A percentile compares a stretch with the other conserved stretches of the same genome.
Conservation (phyloP, 92 coral and sea anemone species). For the Porites lobata region DNA sequence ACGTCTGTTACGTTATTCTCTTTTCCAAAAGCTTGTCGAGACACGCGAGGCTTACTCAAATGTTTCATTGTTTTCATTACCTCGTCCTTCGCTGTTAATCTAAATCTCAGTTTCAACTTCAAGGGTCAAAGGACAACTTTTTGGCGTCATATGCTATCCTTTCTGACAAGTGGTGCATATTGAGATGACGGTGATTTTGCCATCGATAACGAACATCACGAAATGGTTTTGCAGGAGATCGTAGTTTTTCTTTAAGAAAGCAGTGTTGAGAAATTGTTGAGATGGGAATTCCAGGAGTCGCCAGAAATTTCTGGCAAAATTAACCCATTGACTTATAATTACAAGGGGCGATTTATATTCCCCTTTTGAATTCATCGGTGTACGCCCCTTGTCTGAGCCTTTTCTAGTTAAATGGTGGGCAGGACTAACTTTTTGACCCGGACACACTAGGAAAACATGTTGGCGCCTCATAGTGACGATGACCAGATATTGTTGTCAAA, state of each 20-base stretch:
- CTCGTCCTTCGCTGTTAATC: constrained; percentile 47
- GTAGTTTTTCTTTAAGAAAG: constrained; percentile 1
- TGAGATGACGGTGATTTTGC: constrained; percentile 44
- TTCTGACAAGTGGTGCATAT: constrained; percentile 58
- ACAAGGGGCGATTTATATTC: constrained; percentile 22
- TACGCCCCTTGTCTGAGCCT: constrained; percentile 60
- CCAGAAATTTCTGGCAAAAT: neutral
- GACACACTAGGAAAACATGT: constrained; percentile 42
- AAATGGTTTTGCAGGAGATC: constrained; percentile 13
- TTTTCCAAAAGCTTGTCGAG: constrained; percentile 21
- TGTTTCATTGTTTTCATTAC: constrained; percentile 45
- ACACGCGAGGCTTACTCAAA: constrained; percentile 25
- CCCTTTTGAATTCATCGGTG: constrained; percentile 21
- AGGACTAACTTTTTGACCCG: constrained; percentile 59
- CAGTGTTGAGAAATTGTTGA: neutral
- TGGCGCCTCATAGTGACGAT: constrained; percentile 51
- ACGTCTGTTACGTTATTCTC: constrained; percentile 8
- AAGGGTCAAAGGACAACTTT: constrained; percentile 59
- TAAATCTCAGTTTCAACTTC: constrained; percentile 51
- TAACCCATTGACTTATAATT: neutral
- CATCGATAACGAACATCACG: constrained; percentile 51
- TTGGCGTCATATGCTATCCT: constrained; percentile 63
- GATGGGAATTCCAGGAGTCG: neutral
- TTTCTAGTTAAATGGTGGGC: constrained; percentile 60
- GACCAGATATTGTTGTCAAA: constrained; percentile 44